Evolutionary conservation across 2,797 vertebrate species (phyloP), one percentile per base, ranked within the genome.

Genomic region (Rhinella marina): DNA sequence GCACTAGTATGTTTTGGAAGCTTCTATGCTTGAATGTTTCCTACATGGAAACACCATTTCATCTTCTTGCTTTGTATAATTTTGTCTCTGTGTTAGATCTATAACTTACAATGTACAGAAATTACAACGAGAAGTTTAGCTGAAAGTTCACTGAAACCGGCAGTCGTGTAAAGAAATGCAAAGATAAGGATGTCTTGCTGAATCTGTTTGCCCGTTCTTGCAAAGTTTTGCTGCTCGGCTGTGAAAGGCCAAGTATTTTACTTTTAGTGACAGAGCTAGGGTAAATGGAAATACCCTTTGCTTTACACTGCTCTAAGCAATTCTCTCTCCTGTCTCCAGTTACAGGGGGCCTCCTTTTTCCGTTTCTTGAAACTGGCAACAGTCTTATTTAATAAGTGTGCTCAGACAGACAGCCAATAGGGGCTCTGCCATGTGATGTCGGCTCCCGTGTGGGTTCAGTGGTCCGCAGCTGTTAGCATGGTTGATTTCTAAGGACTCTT

Each of bases 321-420:
- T 56, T 83, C 85, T 83, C 59, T 83, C 81, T 57, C 83, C 86
- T 66, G 72, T 87, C 86, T 87, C 80, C 86, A 83, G 82, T 90
- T 91, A 90, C 85, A 90, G 90, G 91, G 76, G 91, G 92, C 90
- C 89, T 92, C 92, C 89, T 91, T 92, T 92, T 92, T 92, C 90
- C 88, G n/a, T 91, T 87, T 83, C 79, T 86, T 83, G 75, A 68
- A 90, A 89, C 92, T 90, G 92, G 85, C 90, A 90, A 59, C 76
- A 89, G 90, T 88, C 88, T 79, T 88, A 86, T 91, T 92, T 90
- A 90, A 91, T 91, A 50, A 3, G 83, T 93, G 91, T 92, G 88
- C 89, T 91, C 89, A 91, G 90, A 91, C 89, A 75, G 0, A 0
- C 86, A 91, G 90, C 91, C 92, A 92, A 87, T 93, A 88, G 88